phyloP scores from a whole-genome alignment of 37 sponge, comb jelly and placozoan species.

The Trichoplax adhaerens region DNA sequence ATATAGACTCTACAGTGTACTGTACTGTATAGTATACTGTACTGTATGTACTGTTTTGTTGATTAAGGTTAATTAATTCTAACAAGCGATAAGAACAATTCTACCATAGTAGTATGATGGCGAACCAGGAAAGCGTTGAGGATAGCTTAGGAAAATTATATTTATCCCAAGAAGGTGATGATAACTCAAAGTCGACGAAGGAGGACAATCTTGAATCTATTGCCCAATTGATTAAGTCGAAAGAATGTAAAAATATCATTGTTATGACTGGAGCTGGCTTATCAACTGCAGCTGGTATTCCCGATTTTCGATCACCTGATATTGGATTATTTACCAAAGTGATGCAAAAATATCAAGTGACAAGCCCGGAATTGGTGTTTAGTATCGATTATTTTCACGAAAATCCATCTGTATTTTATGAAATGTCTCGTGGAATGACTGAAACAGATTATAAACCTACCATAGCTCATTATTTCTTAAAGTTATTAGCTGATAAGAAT shows the following conservation, averaged over 20 bases:
- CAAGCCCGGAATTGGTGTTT: conserved; percentile 65
- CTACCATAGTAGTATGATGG: no score
- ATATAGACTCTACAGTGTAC: no score
- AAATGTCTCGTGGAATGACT: conserved; percentile 55
- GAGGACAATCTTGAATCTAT: no score
- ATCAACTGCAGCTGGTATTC: conserved; percentile 83
- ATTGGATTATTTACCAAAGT: conserved; percentile 78
- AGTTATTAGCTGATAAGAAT: conserved; percentile 59
- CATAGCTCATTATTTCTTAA: conserved; percentile 57
- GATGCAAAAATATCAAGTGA: conserved; percentile 65
- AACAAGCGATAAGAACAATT: no score
- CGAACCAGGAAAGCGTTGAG: no score
- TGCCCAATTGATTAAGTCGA: no score
- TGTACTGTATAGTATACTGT: no score
- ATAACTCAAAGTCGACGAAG: no score
- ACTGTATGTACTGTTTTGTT: no score
- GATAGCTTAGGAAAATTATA: no score
- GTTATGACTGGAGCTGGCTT: conserved; percentile 91
- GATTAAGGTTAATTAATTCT: no score
- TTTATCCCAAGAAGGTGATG: no score
- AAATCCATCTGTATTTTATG: conserved; percentile 67
- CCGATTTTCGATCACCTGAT: conserved; percentile 86
- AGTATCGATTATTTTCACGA: conserved; percentile 50
- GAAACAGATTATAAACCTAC: conserved; percentile 51
- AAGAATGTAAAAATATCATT: conserved; percentile 22